phyloP scores from a whole-genome alignment of 2,888 invertebrate genomes.

The Acrobasis suavella region DNA sequence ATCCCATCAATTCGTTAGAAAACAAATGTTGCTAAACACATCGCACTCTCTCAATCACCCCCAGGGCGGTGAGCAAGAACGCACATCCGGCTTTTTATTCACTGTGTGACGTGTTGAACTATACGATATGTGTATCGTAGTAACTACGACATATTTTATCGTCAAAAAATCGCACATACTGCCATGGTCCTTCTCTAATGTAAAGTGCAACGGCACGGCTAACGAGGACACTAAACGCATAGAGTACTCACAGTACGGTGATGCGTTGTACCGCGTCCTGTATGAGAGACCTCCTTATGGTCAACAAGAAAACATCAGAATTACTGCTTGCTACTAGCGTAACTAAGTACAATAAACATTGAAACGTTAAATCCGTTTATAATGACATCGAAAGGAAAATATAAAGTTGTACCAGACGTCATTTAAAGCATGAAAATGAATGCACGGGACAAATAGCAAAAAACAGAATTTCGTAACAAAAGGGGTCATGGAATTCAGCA shows the following conservation, averaged over 20 bases:
- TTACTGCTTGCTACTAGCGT: slow-evolving; percentile 6
- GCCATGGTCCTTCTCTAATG: background rate
- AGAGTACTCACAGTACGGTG: slow-evolving; percentile 15
- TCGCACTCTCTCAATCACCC: too few relatives aligned
- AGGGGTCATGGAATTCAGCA: background rate
- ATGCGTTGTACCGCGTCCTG: slow-evolving; percentile 17
- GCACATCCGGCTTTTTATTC: too few relatives aligned
- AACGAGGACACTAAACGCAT: slow-evolving; percentile 7
- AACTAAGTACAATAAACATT: background rate
- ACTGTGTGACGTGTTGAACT: too few relatives aligned
- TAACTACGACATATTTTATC: too few relatives aligned
- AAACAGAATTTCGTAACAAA: background rate
- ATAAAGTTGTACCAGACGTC: background rate
- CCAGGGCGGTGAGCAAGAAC: too few relatives aligned
- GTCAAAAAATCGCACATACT: background rate
- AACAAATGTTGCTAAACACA: too few relatives aligned
- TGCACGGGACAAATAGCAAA: background rate
- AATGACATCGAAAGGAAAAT: background rate
- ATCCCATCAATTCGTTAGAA: too few relatives aligned
- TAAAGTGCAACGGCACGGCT: slow-evolving; percentile 11
- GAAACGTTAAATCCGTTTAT: background rate
- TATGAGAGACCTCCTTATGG: slow-evolving; percentile 20
- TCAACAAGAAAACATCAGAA: slow-evolving; percentile 18
- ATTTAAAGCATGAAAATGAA: too few relatives aligned
- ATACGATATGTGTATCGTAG: too few relatives aligned